A percentile compares a stretch with the other conserved stretches of the same genome.
Conservation (phyloP, 2,113 vertebrate genomes). For the Nothocercus nigrocapillus region DNA sequence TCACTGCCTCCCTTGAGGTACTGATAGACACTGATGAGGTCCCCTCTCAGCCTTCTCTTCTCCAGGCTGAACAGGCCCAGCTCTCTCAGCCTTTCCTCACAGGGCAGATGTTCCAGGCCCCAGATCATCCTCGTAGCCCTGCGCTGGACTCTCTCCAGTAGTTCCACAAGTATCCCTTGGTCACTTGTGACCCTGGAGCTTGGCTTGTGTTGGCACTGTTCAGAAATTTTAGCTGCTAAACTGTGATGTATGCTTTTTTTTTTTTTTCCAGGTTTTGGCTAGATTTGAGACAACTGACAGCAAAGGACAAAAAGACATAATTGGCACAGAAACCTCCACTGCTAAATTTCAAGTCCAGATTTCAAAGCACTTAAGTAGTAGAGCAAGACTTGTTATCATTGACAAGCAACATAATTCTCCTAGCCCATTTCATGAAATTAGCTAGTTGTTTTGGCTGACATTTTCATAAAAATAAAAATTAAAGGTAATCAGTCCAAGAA, state of each 20-base stretch:
- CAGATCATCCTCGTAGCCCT: neutral
- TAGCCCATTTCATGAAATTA: neutral
- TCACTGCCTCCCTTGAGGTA: too few relatives aligned
- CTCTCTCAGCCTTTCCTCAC: too few relatives aligned
- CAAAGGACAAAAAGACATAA: neutral
- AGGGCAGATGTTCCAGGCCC: too few relatives aligned
- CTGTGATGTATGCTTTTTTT: neutral
- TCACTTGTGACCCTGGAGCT: neutral
- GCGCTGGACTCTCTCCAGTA: neutral
- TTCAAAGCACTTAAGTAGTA: neutral
- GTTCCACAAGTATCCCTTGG: fast-evolving
- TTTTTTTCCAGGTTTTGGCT: neutral
- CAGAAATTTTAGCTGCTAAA: neutral
- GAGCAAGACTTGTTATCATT: neutral
- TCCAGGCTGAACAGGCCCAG: too few relatives aligned
- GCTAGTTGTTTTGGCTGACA: neutral
- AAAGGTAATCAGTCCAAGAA: neutral
- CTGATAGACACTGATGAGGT: too few relatives aligned
- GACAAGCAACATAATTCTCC: neutral
- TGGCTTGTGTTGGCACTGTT: neutral
- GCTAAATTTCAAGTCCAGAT: neutral
- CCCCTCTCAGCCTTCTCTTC: too few relatives aligned
- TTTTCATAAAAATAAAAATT: neutral
- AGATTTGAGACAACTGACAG: neutral
- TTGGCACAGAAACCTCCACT: neutral